Evolutionary conservation across 2,888 invertebrate genomes (phyloP), one percentile per base, ranked within the genome.

Genomic region (Torymus tubicola): DNA sequence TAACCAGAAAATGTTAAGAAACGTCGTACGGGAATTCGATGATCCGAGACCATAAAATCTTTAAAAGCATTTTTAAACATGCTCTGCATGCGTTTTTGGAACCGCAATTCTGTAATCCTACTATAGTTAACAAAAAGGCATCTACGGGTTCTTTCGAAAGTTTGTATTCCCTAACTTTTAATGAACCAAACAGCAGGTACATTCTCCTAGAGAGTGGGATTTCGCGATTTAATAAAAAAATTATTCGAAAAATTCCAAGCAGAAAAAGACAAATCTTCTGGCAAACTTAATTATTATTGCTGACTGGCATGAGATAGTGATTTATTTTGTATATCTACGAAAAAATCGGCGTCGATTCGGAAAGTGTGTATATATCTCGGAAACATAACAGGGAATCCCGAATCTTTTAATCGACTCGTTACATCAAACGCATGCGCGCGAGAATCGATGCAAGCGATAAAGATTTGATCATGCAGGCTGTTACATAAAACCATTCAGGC

Each of bases 381-480:
- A 42, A 31, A 42, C 42, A 42, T 42, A 5, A 1, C 42, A 8
- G 8, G 42, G 42, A 42, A 42, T 42, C 8, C 5, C 42, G 8
- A 42, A 42, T 8, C 5, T 8, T 42, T 42, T 42, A 42, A 42
- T 42, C 31, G 31, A 3, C 31, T 42, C 42, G 42, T 42, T 42
- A 1, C 10, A 42, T 42, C 42, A 42, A 42, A 42, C 42, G 42
- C 42, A 8, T 42, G 8, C 42, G 52, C 55, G 55, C 72, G 78
- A 73, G 74, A 81, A 81, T 77, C 78, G 64, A 58, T 61, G 68
- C 50, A n/a, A 52, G 53, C 24, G 53, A 63, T 18, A 76, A 21
- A 69, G 53, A 68, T 76, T 63, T 18, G 61, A 76, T 80, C 72
- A 68, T 61, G 68, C 72, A 21, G 21, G 21, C 21, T 13, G 14